Percentiles rank a stretch among this genome's conserved stretches.
Evolutionary conservation across 2,113 vertebrate species (phyloP).

Genomic region (Athene noctua): DNA sequence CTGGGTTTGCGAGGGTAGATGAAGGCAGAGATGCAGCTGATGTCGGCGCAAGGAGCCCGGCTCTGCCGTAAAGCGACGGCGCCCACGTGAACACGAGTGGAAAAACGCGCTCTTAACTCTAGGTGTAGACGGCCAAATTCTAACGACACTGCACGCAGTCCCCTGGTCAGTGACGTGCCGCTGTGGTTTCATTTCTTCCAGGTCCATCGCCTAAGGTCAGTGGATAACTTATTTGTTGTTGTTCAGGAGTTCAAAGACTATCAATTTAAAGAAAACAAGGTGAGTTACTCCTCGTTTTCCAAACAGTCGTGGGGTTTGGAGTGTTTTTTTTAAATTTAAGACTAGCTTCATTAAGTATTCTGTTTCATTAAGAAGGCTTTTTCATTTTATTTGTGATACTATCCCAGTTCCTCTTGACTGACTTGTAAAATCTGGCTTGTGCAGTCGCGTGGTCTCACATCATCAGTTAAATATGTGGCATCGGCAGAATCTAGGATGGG

Average conservation of each 20-base stretch:
- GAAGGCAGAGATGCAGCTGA: too few relatives aligned
- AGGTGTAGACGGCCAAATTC: too few relatives aligned
- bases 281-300: constrained; percentile 34
- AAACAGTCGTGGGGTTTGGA: accelerated
- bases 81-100: too few relatives aligned
- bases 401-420: background rate
- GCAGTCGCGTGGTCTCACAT: accelerated
- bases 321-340: background rate
- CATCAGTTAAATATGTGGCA: background rate
- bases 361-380: background rate
- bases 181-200: constrained; percentile 16
- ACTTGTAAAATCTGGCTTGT: background rate
- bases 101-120: too few relatives aligned
- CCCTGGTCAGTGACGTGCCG: too few relatives aligned
- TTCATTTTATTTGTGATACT: background rate
- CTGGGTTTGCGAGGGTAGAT: too few relatives aligned
- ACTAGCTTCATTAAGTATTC: background rate
- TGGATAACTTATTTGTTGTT: constrained; percentile 96
- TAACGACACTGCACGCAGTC: too few relatives aligned
- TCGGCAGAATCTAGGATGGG: background rate
- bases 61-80: too few relatives aligned
- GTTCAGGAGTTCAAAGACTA: constrained; percentile 88
- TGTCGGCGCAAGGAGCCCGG: too few relatives aligned
- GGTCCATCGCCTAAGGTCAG: constrained; percentile 91
- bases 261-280: constrained; percentile 90